These are phyloP conservation scores for Lepilemur ruficaudatus DNA, from an alignment of 2,797 vertebrate genomes.

Conservation along the genomic window DNA sequence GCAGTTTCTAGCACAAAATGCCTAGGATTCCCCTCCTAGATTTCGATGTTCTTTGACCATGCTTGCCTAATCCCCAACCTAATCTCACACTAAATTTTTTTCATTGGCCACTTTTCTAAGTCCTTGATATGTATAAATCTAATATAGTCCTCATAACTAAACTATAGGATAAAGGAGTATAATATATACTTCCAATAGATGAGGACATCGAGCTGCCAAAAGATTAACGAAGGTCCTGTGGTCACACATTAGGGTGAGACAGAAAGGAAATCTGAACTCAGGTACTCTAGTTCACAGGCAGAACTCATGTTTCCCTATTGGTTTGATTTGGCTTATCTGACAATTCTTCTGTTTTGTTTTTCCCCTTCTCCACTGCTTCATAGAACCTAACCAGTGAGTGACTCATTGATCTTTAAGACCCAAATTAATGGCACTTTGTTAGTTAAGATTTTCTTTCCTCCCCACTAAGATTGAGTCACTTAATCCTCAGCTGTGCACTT, in stretches of 20 bases:
- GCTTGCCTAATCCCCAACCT: neutral
- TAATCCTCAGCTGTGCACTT: neutral
- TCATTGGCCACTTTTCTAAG: neutral
- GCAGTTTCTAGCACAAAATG: neutral
- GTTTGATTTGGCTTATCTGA: neutral
- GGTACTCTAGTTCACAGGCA: accelerated
- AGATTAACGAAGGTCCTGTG: neutral
- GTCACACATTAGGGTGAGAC: neutral
- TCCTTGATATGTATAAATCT: neutral
- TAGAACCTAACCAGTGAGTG: neutral
- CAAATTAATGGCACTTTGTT: neutral
- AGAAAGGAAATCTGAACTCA: neutral
- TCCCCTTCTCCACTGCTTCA: neutral
- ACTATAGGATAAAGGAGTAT: neutral
- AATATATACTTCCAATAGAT: neutral
- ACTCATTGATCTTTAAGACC: neutral
- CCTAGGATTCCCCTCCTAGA: neutral
- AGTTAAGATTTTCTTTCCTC: neutral
- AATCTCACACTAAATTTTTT: neutral
- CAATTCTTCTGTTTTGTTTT: neutral
- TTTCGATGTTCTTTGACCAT: neutral
- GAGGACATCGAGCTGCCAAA: neutral
- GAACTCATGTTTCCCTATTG: neutral
- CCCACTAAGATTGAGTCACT: neutral
- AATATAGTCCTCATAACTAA: neutral